These are phyloP conservation scores for Prinia subflava DNA, from an alignment of 2,113 vertebrate genomes.

Conservation along the genomic window DNA sequence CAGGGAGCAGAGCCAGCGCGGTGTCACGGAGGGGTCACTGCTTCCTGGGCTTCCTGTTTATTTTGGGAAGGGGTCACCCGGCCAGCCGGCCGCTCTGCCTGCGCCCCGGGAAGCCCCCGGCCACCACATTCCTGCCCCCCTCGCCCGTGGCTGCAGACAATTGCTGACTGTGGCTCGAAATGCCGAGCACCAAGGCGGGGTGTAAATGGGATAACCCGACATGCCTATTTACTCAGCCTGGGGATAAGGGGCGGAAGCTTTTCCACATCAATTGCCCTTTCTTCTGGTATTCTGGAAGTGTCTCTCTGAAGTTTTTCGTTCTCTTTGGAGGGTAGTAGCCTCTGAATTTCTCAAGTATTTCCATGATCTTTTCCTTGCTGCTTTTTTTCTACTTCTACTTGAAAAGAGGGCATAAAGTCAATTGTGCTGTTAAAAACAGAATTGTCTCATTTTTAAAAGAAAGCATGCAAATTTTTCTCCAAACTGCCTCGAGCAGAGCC, in stretches of 20 bases:
- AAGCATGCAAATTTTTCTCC: background rate
- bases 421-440: slow-evolving; percentile 6
- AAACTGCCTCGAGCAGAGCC: background rate
- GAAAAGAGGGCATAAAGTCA: slow-evolving; percentile 22
- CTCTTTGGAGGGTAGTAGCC: slow-evolving; percentile 15
- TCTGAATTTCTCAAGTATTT: slow-evolving; percentile 29
- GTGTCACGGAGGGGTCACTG: slow-evolving; percentile 32
- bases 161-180: background rate
- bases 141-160: slow-evolving; percentile 5
- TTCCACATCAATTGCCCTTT: slow-evolving; percentile 41
- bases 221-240: slow-evolving; percentile 46
- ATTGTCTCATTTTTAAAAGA: slow-evolving; percentile 5
- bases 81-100: background rate
- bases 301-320: slow-evolving; percentile 36
- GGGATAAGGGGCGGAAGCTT: slow-evolving; percentile 38
- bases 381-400: background rate
- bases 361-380: background rate
- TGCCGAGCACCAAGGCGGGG: background rate
- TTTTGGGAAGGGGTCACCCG: slow-evolving; percentile 59
- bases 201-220: slow-evolving; percentile 39
- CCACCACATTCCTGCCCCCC: slow-evolving; percentile 22
- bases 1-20: background rate
- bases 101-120: slow-evolving; percentile 30
- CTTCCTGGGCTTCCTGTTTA: slow-evolving; percentile 67
- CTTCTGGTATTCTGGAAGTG: slow-evolving; percentile 22